Percentiles rank a stretch among this genome's conserved stretches.
Evolutionary conservation across 2,888 invertebrate genomes (phyloP).

Genomic region (Timema cristinae): DNA sequence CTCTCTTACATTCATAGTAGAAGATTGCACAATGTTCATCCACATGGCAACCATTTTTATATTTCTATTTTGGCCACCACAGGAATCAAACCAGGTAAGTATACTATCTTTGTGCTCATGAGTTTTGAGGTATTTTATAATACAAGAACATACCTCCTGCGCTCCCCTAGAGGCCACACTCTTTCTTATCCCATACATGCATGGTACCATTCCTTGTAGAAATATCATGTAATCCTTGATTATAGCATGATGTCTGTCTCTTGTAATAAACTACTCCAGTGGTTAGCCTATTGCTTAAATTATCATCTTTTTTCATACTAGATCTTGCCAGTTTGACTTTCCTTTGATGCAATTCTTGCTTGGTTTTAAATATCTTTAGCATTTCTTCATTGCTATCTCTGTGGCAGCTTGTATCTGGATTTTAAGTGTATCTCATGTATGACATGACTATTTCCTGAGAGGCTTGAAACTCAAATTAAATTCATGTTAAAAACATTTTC

Average conservation of each 20-base stretch:
- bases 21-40: constrained; percentile 10
- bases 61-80: neutral
- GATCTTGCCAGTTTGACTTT: no score
- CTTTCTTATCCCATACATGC: constrained; percentile 12
- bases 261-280: constrained; percentile 6
- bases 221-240: neutral
- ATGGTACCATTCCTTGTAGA: neutral
- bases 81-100: neutral
- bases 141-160: neutral
- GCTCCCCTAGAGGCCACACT: neutral
- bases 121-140: constrained; percentile 4
- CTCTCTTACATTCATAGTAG: no score
- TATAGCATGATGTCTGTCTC: neutral
- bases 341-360: constrained; percentile 10
- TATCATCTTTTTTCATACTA: neutral
- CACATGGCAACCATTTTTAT: constrained; percentile 2
- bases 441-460: constrained; percentile 2
- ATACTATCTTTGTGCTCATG: constrained; percentile 8
- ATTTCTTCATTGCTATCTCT: neutral
- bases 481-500: constrained; percentile 7
- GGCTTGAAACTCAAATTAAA: constrained; percentile 8
- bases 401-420: constrained; percentile 2
- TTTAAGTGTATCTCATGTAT: neutral
- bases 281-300: neutral
- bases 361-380: neutral